Percentiles rank a stretch among this genome's conserved stretches.
phyloP scores from a whole-genome alignment of 2,888 invertebrate species.

The Cryptocephalus moraei region DNA sequence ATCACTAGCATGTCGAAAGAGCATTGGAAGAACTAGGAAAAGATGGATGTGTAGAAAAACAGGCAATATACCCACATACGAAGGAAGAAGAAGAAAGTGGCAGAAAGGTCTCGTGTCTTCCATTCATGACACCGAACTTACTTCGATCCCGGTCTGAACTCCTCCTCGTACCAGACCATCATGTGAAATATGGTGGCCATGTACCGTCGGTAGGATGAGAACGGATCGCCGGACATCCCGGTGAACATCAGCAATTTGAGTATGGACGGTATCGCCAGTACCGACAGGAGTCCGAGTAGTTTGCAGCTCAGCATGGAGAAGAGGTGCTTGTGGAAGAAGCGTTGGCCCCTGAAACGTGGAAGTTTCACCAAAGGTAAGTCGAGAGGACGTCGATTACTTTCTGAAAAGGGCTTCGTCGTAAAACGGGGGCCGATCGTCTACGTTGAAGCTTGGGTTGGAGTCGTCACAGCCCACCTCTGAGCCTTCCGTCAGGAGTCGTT shows the following conservation, averaged over 20 bases:
- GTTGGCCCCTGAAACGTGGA: constrained; percentile 52
- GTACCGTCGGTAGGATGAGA: constrained; percentile 66
- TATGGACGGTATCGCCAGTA: constrained; percentile 67
- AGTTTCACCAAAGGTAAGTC: neutral
- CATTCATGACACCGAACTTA: constrained; percentile 31
- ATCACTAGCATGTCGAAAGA: no score
- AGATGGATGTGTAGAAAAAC: no score
- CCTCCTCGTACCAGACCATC: constrained; percentile 65
- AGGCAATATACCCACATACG: no score
- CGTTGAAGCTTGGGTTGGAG: constrained; percentile 33
- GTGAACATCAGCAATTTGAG: constrained; percentile 61
- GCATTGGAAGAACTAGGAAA: no score
- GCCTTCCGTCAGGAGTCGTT: constrained; percentile 39
- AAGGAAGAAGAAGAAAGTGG: no score
- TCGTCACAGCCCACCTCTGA: constrained; percentile 42
- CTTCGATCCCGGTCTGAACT: constrained; percentile 52
- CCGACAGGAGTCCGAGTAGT: constrained; percentile 63
- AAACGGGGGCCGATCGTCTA: constrained; percentile 51
- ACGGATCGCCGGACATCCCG: constrained; percentile 53
- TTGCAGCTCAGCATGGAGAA: constrained; percentile 62
- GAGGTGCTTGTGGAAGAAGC: constrained; percentile 59
- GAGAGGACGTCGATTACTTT: constrained; percentile 37
- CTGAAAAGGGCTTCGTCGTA: constrained; percentile 57
- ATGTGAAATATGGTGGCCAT: constrained; percentile 69
- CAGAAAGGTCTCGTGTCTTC: no score